A percentile compares a stretch with the other conserved stretches of the same genome.
These are phyloP conservation scores for Montipora capitata DNA, from an alignment of 92 coral and sea anemone genomes.

Conservation along the genomic window DNA sequence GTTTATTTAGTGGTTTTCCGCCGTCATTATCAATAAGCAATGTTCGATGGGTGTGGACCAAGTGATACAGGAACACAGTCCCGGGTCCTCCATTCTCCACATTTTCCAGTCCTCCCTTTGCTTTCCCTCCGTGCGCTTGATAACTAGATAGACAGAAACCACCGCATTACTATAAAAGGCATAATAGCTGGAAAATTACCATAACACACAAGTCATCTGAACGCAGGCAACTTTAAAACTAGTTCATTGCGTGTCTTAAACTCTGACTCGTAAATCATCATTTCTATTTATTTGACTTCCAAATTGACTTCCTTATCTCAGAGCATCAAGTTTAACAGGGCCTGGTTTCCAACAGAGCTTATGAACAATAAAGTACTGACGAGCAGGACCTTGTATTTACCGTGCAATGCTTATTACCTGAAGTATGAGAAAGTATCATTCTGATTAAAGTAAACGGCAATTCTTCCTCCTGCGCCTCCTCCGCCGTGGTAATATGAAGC, in stretches of 20 bases:
- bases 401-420: conserved; percentile 40
- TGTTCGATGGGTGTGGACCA: conserved; percentile 94
- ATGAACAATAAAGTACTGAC: too few relatives aligned
- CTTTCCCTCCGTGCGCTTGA: conserved; percentile 90
- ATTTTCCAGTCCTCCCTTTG: conserved; percentile 70
- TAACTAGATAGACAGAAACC: conserved; percentile 46
- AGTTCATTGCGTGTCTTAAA: too few relatives aligned
- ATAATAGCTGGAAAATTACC: too few relatives aligned
- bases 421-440: conserved; percentile 95
- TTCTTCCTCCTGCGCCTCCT: conserved; percentile 97
- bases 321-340: too few relatives aligned
- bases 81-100: conserved; percentile 98
- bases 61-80: conserved; percentile 94
- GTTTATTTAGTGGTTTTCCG: conserved; percentile 87
- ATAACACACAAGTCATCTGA: too few relatives aligned
- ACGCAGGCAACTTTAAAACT: too few relatives aligned
- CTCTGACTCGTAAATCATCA: too few relatives aligned
- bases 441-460: conserved; percentile 91
- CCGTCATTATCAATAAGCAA: conserved; percentile 92
- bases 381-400: too few relatives aligned
- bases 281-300: too few relatives aligned
- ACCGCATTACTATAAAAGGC: neutral
- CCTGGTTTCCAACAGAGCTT: too few relatives aligned
- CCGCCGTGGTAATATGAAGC: conserved; percentile 78
- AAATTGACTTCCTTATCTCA: too few relatives aligned